Percentiles rank a stretch among this genome's conserved stretches.
phyloP scores from a whole-genome alignment of 2,888 invertebrate species.

The Gibbula magus region DNA sequence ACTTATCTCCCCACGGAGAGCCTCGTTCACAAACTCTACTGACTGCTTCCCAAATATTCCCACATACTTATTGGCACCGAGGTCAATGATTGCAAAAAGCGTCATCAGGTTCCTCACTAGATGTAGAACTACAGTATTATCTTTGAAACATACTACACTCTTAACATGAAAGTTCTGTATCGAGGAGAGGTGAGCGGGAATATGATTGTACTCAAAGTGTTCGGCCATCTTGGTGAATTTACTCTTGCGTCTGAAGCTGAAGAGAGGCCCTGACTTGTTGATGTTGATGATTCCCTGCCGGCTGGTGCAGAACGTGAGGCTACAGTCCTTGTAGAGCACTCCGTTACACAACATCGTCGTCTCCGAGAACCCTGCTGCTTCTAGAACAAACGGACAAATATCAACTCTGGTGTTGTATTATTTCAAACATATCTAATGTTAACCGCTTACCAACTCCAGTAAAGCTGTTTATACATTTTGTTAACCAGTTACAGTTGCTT shows the following conservation, averaged over 20 bases:
- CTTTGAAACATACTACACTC: conserved; percentile 72
- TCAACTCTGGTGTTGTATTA: too few species aligned
- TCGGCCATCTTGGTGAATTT: conserved; percentile 75
- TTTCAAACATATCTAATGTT: too few species aligned
- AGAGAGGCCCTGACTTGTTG: conserved; percentile 70
- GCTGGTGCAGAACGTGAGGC: conserved; percentile 73
- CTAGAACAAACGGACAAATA: conserved; percentile 51
- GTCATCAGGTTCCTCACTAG: conserved; percentile 72
- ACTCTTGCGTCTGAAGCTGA: conserved; percentile 71
- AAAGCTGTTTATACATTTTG: not conserved
- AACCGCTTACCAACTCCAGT: too few species aligned
- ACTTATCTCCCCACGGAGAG: conserved; percentile 70
- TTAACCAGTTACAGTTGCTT: not conserved
- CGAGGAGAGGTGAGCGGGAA: conserved; percentile 74
- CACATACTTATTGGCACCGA: conserved; percentile 72
- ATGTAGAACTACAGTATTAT: conserved; percentile 71
- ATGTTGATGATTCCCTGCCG: conserved; percentile 74
- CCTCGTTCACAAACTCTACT: conserved; percentile 71
- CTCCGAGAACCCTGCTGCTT: conserved; percentile 72
- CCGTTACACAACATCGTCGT: conserved; percentile 71
- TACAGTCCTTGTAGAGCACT: conserved; percentile 73
- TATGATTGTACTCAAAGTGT: conserved; percentile 76
- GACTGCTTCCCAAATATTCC: conserved; percentile 73
- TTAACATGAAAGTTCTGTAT: conserved; percentile 75
- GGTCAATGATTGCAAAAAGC: conserved; percentile 73